These are phyloP conservation scores for Andrena praecox DNA, from an alignment of 2,888 invertebrate species.

Conservation along the genomic window DNA sequence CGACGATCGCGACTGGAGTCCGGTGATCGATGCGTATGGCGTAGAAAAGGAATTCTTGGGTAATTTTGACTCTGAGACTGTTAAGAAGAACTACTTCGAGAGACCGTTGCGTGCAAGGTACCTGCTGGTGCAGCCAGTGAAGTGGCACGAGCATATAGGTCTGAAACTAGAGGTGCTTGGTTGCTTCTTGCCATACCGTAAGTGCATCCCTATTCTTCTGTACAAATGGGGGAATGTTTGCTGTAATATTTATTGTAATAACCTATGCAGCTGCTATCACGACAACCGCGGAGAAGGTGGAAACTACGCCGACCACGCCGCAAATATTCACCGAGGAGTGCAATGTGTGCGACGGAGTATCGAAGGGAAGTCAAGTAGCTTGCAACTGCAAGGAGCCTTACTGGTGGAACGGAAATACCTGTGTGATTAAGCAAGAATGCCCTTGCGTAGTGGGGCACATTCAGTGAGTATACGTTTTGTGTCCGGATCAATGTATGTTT, in stretches of 20 bases:
- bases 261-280: conserved; percentile 22
- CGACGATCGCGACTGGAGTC: conserved; percentile 90
- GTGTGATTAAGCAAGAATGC: conserved; percentile 90
- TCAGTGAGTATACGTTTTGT: conserved; percentile 79
- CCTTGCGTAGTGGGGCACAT: conserved; percentile 91
- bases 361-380: conserved; percentile 76
- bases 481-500: background rate
- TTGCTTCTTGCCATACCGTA: conserved; percentile 91
- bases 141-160: conserved; percentile 91
- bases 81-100: conserved; percentile 89
- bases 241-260: background rate
- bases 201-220: conserved; percentile 63
- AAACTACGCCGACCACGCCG: background rate
- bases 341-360: conserved; percentile 87
- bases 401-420: conserved; percentile 91
- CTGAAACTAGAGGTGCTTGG: conserved; percentile 92
- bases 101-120: conserved; percentile 91
- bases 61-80: conserved; percentile 89
- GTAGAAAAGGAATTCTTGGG: conserved; percentile 88
- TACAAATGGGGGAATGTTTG: background rate
- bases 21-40: conserved; percentile 87
- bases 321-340: conserved; percentile 76
- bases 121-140: conserved; percentile 89
- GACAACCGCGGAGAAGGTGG: background rate
- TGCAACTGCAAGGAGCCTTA: conserved; percentile 87